phyloP scores from a whole-genome alignment of 2,888 invertebrate species.

The Cecidostiba fungosa region DNA sequence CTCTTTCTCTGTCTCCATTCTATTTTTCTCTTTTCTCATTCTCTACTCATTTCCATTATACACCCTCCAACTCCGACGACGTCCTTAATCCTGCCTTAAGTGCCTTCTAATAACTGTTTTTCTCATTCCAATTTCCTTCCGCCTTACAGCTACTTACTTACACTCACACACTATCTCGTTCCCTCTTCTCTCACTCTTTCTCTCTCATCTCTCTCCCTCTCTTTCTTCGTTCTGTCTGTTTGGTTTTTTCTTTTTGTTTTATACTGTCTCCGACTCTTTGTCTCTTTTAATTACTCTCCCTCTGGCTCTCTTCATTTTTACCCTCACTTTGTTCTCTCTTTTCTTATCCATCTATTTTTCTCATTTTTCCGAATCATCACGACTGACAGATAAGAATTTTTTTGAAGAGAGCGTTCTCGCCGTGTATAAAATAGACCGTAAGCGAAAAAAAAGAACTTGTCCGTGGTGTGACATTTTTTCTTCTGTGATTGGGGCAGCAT shows the following conservation, averaged over 20 bases:
- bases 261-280: slow-evolving; percentile 50
- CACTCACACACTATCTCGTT: slow-evolving; percentile 25
- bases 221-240: slow-evolving; percentile 30
- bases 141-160: slow-evolving; percentile 16
- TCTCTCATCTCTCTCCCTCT: slow-evolving; percentile 11
- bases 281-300: slow-evolving; percentile 49
- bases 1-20: slow-evolving; percentile 56
- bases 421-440: slow-evolving; percentile 71
- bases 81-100: background rate
- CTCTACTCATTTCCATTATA: slow-evolving; percentile 34
- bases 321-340: slow-evolving; percentile 54
- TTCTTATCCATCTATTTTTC: slow-evolving; percentile 57
- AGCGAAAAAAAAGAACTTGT: slow-evolving; percentile 73
- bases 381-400: slow-evolving; percentile 67
- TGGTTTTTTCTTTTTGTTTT: slow-evolving; percentile 32
- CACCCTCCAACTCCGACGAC: background rate
- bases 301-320: slow-evolving; percentile 43
- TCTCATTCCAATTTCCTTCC: slow-evolving; percentile 6
- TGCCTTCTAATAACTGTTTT: slow-evolving; percentile 24
- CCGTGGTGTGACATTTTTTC: slow-evolving; percentile 91
- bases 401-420: slow-evolving; percentile 72
- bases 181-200: slow-evolving; percentile 18
- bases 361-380: slow-evolving; percentile 58
- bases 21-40: slow-evolving; percentile 7
- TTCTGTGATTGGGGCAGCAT: slow-evolving; percentile 94